Evolutionary conservation across 2,888 invertebrate genomes (phyloP).

Genomic region (Cephus pygmeus): DNA sequence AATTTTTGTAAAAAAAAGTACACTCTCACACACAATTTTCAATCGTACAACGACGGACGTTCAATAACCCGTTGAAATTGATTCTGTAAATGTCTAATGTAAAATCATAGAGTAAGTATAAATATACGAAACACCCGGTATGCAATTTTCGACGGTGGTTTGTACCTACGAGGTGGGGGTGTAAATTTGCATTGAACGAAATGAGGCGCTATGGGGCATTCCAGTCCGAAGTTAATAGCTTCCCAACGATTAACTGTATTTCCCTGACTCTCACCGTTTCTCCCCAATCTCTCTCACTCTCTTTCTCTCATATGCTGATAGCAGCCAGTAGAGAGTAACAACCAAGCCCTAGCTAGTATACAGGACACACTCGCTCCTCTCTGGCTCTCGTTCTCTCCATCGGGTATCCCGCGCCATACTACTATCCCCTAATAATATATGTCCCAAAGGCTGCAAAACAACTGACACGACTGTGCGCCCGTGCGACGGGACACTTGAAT

Average conservation of each 20-base stretch:
- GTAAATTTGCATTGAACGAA: conserved; percentile 63
- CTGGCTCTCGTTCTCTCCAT: conserved; percentile 28
- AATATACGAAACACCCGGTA: conserved; percentile 27
- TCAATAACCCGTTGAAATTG: background rate
- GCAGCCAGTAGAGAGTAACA: background rate
- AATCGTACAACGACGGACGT: background rate
- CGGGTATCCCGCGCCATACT: conserved; percentile 36
- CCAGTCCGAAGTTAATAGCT: conserved; percentile 63
- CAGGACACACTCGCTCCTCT: conserved; percentile 23
- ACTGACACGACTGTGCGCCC: conserved; percentile 38
- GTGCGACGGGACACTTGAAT: background rate
- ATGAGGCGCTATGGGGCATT: conserved; percentile 61
- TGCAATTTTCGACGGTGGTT: conserved; percentile 36
- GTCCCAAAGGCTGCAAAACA: conserved; percentile 56
- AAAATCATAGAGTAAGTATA: background rate
- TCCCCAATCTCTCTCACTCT: conserved; percentile 9
- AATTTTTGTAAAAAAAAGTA: background rate
- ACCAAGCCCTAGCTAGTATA: background rate
- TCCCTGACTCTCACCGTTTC: conserved; percentile 29
- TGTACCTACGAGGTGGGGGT: conserved; percentile 33
- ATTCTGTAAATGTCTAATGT: background rate
- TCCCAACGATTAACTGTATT: conserved; percentile 63
- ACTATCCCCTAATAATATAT: conserved; percentile 54
- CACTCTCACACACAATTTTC: background rate
- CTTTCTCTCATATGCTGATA: conserved; percentile 10